Evolutionary conservation across 2,888 invertebrate genomes (phyloP).

Genomic region (Melolontha melolontha): DNA sequence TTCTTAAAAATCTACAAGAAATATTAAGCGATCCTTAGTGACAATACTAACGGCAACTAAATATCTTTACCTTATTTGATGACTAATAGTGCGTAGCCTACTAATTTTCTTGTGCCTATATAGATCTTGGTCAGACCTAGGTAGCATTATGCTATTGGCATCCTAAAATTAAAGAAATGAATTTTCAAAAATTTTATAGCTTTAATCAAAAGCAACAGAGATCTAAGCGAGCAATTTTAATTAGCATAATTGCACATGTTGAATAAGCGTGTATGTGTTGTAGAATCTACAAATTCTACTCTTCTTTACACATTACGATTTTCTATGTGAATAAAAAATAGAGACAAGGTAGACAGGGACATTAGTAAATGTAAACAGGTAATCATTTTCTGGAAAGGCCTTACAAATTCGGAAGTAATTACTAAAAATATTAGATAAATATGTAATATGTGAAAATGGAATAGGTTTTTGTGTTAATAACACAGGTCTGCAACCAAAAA

Average conservation of each 20-base stretch:
- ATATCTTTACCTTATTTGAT: constrained; percentile 77
- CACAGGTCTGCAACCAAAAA: too few relatives aligned
- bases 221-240: background rate
- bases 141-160: constrained; percentile 69
- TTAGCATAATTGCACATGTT: background rate
- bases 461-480: too few relatives aligned
- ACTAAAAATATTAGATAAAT: too few relatives aligned
- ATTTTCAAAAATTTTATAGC: constrained; percentile 24
- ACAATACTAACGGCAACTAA: background rate
- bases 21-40: background rate
- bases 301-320: too few relatives aligned
- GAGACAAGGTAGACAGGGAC: too few relatives aligned
- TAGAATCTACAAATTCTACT: too few relatives aligned
- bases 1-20: constrained; percentile 73
- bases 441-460: too few relatives aligned
- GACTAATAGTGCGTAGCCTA: constrained; percentile 78
- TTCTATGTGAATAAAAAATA: too few relatives aligned
- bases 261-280: too few relatives aligned
- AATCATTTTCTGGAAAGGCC: too few relatives aligned
- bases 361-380: too few relatives aligned
- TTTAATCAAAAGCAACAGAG: background rate
- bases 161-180: constrained; percentile 54
- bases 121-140: constrained; percentile 71
- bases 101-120: constrained; percentile 73
- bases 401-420: too few relatives aligned